Percentiles rank a stretch among this genome's conserved stretches.
Conservation (phyloP, 1,140 invertebrate genomes). For the Rhagoletis zephyria region DNA sequence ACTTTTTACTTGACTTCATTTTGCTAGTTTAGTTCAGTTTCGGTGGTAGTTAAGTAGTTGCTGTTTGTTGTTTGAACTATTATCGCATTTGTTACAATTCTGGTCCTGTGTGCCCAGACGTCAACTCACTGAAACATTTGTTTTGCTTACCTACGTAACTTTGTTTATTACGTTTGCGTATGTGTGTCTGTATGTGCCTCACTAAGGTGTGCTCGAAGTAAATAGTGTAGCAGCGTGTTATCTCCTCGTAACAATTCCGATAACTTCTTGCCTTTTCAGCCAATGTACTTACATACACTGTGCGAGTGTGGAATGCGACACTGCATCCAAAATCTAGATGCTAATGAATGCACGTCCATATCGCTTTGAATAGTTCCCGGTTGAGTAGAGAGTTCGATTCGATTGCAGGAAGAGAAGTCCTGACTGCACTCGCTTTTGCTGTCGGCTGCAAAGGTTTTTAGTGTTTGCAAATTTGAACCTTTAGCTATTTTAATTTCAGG, state of each 20-base stretch:
- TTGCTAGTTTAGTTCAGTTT: background rate
- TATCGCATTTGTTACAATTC: constrained; percentile 43
- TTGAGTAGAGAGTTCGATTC: no score
- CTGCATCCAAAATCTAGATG: no score
- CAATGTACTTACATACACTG: no score
- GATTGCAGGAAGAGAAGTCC: no score
- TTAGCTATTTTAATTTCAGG: no score
- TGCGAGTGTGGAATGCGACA: no score
- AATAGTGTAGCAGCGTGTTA: background rate
- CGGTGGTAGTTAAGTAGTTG: constrained; percentile 29
- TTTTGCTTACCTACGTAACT: constrained; percentile 23
- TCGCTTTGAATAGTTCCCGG: no score
- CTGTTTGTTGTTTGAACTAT: constrained; percentile 50
- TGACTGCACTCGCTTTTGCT: no score
- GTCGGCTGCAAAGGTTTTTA: no score
- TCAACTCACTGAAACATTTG: constrained; percentile 13
- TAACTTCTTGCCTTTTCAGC: no score
- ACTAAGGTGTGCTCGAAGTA: background rate
- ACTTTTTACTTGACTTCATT: constrained; percentile 27
- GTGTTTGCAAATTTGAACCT: no score
- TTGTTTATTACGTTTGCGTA: background rate
- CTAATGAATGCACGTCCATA: no score
- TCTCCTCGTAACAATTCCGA: background rate
- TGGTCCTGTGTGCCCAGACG: background rate
- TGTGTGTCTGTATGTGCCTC: background rate